Conservation (phyloP, 2,888 invertebrate genomes). For the Fragum fragum region DNA sequence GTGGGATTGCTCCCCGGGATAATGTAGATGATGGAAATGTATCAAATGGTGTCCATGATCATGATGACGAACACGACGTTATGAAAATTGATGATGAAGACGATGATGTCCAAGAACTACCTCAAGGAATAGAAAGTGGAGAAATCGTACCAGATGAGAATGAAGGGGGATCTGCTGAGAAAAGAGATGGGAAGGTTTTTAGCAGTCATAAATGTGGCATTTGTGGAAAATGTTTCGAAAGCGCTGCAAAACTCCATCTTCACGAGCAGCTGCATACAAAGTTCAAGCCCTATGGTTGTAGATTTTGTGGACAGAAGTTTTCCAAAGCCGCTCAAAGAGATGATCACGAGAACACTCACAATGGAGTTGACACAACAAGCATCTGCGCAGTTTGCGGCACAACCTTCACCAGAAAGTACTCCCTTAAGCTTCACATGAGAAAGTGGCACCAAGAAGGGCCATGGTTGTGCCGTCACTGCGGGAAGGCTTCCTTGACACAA, state of each 20-base stretch:
- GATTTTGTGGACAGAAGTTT: conserved; percentile 78
- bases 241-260: conserved; percentile 72
- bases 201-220: conserved; percentile 74
- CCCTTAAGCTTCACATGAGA: conserved; percentile 76
- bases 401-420: conserved; percentile 75
- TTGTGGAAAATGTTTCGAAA: conserved; percentile 76
- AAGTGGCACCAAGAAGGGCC: conserved; percentile 78
- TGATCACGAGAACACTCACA: conserved; percentile 76
- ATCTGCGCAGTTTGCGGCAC: conserved; percentile 78
- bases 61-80: conserved; percentile 24
- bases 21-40: conserved; percentile 32
- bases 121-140: conserved; percentile 40
- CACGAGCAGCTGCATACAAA: conserved; percentile 79
- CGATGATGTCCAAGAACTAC: conserved; percentile 16
- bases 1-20: conserved; percentile 31
- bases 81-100: conserved; percentile 31
- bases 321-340: conserved; percentile 74
- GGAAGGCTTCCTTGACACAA: conserved; percentile 72
- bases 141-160: conserved; percentile 21
- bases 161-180: conserved; percentile 41
- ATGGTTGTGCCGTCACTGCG: conserved; percentile 78
- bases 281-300: conserved; percentile 79
- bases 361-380: conserved; percentile 54
- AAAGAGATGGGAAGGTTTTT: conserved; percentile 52
- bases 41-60: conserved; percentile 19